Conservation (phyloP, 2,797 vertebrate genomes). For the Protosalanx chinensis region DNA sequence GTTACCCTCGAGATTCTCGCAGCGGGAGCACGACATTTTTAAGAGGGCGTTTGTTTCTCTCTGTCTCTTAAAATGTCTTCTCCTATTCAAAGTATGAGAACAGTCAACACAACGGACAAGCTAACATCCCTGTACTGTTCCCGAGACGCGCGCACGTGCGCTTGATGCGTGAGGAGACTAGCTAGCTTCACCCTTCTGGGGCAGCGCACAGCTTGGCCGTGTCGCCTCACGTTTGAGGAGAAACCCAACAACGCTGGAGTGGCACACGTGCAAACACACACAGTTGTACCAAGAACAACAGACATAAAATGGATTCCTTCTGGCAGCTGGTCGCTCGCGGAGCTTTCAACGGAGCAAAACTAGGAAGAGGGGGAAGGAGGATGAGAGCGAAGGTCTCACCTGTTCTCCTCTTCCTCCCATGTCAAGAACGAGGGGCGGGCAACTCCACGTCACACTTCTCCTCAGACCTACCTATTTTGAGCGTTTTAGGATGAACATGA, state of each 20-base stretch:
- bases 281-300: background rate
- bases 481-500: too few relatives aligned
- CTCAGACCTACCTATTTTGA: slow-evolving; percentile 9
- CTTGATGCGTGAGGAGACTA: background rate
- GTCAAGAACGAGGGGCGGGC: slow-evolving; percentile 11
- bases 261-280: background rate
- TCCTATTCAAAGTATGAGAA: slow-evolving; percentile 22
- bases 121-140: background rate
- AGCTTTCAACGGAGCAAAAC: slow-evolving; percentile 2
- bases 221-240: slow-evolving; percentile 37
- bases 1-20: slow-evolving; percentile 26
- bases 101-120: background rate
- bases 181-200: slow-evolving; percentile 4
- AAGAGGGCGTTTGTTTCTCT: slow-evolving; percentile 16
- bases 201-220: slow-evolving; percentile 23
- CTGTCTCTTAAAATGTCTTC: slow-evolving; percentile 24
- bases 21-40: slow-evolving; percentile 12
- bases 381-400: slow-evolving; percentile 45
- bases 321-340: background rate
- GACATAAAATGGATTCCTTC: slow-evolving; percentile 9
- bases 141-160: background rate
- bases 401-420: slow-evolving; percentile 37
- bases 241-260: background rate
- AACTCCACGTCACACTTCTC: slow-evolving; percentile 50
- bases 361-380: slow-evolving; percentile 28